Evolutionary conservation across 2,113 vertebrate species (phyloP), one percentile per base, ranked within the genome.

Genomic region (Pachycephala philippinensis): DNA sequence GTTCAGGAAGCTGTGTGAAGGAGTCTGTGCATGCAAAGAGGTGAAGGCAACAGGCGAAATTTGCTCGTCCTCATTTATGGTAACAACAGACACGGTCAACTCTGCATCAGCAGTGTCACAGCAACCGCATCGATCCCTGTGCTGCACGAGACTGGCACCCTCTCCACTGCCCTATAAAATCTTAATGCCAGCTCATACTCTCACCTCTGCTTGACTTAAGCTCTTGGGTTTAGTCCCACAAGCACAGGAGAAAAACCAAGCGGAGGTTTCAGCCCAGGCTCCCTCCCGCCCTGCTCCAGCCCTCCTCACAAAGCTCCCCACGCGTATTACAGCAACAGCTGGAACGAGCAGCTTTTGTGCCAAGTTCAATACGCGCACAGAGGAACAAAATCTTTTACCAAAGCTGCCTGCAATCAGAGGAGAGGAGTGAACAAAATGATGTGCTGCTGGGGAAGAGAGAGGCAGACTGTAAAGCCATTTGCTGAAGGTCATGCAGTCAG

Each of bases 301-400:
- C 13, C 13, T 7, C 87, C 94, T 90, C 44, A 72, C 75, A 90
- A 68, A 91, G 57, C 90, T 57, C 75, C 2, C 90, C 26, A 23
- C 26, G 7, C 0, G 1, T 11, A 65, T 83, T 72, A 79, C 53
- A 72, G 93, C 68, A 82, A 37, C 91, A 91, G 89, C 93, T 93
- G 81, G 87, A 96, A 82, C 0, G 23, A 82, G 93, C 72, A 45
- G 74, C 96, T 89, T 93, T 89, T 93, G 95, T 92, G 74, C 75
- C 49, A 70, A 87, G 91, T 93, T 90, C 96, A 93, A 85, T 90
- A 64, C 71, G 8, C 61, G 44, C 91, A 59, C 28, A 64, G 84
- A 90, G 85, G 90, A 87, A 57, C n/a, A 31, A 82, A 91, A 87
- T 80, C 93, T 93, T 87, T 83, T 83, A 91, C 91, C 93, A 93